Percentiles rank a stretch among this genome's conserved stretches.
These are phyloP conservation scores for Toxotes jaculatrix DNA, from an alignment of 2,113 vertebrate species.

Conservation along the genomic window DNA sequence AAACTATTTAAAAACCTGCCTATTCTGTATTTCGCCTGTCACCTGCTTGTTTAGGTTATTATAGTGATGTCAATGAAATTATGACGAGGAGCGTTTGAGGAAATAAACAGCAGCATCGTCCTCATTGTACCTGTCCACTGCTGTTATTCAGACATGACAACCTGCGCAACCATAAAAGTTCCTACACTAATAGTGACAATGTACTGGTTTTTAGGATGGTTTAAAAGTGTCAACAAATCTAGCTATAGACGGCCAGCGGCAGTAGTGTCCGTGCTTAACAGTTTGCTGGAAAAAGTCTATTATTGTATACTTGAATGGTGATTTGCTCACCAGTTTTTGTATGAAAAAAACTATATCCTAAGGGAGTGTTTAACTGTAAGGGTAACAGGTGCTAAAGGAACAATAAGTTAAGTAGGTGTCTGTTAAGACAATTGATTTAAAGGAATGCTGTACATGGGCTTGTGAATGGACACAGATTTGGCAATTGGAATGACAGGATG, in stretches of 20 bases:
- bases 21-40: neutral
- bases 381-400: neutral
- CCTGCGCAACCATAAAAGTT: neutral
- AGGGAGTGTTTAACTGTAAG: neutral
- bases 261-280: neutral
- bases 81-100: neutral
- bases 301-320: neutral
- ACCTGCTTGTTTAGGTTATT: neutral
- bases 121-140: neutral
- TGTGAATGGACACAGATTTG: conserved; percentile 27
- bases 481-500: conserved; percentile 34
- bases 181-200: too few species aligned
- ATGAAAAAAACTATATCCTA: neutral
- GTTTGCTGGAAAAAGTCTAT: neutral
- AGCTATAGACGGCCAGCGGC: neutral
- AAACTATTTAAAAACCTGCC: neutral
- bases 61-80: neutral
- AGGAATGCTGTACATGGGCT: neutral
- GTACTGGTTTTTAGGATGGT: neutral
- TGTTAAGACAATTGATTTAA: conserved; percentile 25
- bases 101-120: neutral
- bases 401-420: neutral
- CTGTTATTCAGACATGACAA: neutral
- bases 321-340: neutral
- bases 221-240: neutral